Conservation (phyloP, 2,888 invertebrate species). For the Leptopilina syphax region DNA sequence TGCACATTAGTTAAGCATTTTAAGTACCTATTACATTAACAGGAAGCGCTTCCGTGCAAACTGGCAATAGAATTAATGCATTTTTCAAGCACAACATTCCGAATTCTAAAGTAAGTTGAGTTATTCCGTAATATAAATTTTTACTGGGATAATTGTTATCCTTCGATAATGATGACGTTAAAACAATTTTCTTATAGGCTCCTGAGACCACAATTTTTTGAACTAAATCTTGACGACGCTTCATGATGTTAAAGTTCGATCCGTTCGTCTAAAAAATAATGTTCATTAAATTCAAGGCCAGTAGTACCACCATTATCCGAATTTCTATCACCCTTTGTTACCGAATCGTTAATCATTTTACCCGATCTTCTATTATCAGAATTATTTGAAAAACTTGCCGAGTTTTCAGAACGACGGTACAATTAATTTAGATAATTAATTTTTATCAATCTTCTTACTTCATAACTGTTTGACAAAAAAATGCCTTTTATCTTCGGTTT, state of each 20-base stretch:
- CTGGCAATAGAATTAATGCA: slow-evolving; percentile 85
- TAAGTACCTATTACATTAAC: not conserved
- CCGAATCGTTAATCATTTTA: no score
- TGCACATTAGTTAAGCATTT: not conserved
- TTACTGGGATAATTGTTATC: slow-evolving; percentile 80
- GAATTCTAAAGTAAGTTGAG: slow-evolving; percentile 92
- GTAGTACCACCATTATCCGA: no score
- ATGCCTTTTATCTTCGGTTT: no score
- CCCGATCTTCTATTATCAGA: no score
- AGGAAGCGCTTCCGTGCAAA: slow-evolving; percentile 44
- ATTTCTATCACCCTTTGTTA: no score
- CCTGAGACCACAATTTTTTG: slow-evolving; percentile 81
- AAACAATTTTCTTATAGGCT: slow-evolving; percentile 81
- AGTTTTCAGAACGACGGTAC: no score
- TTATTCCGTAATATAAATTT: slow-evolving; percentile 89
- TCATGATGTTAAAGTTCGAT: slow-evolving; percentile 80
- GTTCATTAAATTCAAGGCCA: not conserved
- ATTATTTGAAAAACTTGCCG: no score
- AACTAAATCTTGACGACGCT: slow-evolving; percentile 80
- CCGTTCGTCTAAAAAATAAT: slow-evolving; percentile 79
- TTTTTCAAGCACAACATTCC: slow-evolving; percentile 92
- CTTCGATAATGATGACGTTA: slow-evolving; percentile 79
- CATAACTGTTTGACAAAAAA: no score
- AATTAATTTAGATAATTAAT: no score
- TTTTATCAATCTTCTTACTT: no score